phyloP scores from a whole-genome alignment of 2,888 invertebrate genomes.

The Pachliopta kotzebuea region DNA sequence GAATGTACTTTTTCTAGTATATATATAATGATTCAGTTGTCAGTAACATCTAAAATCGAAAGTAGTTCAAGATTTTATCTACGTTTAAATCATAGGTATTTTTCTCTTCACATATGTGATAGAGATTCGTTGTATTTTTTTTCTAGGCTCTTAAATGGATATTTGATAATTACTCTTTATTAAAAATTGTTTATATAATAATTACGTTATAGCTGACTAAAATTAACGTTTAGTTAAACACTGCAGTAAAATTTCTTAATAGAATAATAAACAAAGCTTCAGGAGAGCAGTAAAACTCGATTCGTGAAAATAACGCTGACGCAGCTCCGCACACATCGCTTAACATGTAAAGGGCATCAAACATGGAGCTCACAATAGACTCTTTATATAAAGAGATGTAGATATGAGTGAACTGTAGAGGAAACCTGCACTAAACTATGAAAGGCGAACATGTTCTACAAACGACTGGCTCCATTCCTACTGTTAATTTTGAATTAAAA shows the following conservation, averaged over 20 bases:
- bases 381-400: conserved; percentile 16
- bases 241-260: background rate
- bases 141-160: too few relatives aligned
- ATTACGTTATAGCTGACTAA: background rate
- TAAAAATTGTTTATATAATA: background rate
- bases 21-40: too few relatives aligned
- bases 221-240: background rate
- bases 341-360: conserved; percentile 18
- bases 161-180: background rate
- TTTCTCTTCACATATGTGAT: too few relatives aligned
- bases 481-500: conserved; percentile 2
- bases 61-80: too few relatives aligned
- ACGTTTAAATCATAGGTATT: too few relatives aligned
- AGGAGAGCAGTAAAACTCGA: conserved; percentile 1
- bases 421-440: conserved; percentile 18
- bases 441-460: conserved; percentile 17
- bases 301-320: conserved; percentile 19
- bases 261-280: background rate
- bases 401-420: conserved; percentile 12
- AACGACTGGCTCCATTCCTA: conserved; percentile 8
- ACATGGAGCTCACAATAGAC: conserved; percentile 18
- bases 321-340: conserved; percentile 17
- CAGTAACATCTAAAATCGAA: too few relatives aligned
- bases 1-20: too few relatives aligned
- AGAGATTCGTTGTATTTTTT: too few relatives aligned